Evolutionary conservation across 2,888 invertebrate species (phyloP).

Genomic region (Protophormia terraenovae): DNA sequence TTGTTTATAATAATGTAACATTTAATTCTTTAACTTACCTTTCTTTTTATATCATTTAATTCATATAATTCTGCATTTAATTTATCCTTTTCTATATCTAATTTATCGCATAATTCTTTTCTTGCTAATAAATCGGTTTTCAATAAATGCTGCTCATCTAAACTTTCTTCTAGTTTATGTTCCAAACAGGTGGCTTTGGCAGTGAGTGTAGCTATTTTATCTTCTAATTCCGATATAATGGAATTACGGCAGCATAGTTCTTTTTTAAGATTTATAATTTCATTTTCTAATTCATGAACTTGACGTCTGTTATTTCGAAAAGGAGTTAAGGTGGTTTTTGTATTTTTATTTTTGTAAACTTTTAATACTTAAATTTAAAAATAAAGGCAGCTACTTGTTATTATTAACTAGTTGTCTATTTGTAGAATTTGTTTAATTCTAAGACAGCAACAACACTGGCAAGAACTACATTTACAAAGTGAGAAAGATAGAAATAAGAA

Average conservation of each 20-base stretch:
- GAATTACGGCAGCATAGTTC: slow-evolving; percentile 84
- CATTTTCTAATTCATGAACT: slow-evolving; percentile 83
- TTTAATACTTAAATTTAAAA: neutral
- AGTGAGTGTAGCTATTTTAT: slow-evolving; percentile 82
- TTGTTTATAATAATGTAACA: neutral
- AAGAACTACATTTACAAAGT: slow-evolving; percentile 37
- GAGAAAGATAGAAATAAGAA: neutral
- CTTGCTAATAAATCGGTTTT: slow-evolving; percentile 85
- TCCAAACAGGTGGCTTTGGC: slow-evolving; percentile 85
- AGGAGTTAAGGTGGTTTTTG: neutral
- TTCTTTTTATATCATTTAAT: slow-evolving; percentile 79
- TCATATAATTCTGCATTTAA: slow-evolving; percentile 83
- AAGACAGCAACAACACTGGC: slow-evolving; percentile 64
- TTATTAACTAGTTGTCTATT: slow-evolving; percentile 35
- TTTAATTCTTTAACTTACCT: slow-evolving; percentile 69
- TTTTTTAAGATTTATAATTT: slow-evolving; percentile 85
- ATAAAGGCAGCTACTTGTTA: neutral
- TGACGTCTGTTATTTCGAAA: slow-evolving; percentile 77
- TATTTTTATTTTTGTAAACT: neutral
- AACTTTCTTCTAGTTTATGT: slow-evolving; percentile 84
- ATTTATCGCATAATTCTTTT: slow-evolving; percentile 84
- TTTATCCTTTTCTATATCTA: slow-evolving; percentile 87
- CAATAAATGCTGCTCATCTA: slow-evolving; percentile 83
- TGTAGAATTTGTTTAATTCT: slow-evolving; percentile 59
- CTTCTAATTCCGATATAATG: slow-evolving; percentile 83